Conservation (phyloP, 2,113 vertebrate species). For the Fregata magnificens region DNA sequence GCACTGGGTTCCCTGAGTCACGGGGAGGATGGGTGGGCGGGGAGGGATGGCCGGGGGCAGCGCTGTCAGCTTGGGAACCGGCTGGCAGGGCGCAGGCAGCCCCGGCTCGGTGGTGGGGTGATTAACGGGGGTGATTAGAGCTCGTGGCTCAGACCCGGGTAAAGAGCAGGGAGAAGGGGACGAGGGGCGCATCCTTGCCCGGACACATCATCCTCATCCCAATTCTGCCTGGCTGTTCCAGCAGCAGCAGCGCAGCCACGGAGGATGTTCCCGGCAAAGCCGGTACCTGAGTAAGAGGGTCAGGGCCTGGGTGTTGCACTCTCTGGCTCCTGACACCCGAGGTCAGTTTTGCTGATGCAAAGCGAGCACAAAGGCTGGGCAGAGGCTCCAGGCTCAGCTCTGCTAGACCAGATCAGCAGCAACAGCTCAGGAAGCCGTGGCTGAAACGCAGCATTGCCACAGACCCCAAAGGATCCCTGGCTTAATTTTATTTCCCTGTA, state of each 20-base stretch:
- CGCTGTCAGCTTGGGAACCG: not conserved
- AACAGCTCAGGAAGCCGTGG: fast-evolving
- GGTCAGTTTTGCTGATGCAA: not conserved
- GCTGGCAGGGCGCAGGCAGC: not conserved
- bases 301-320: not conserved
- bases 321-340: fast-evolving
- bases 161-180: not conserved
- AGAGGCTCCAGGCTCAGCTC: not conserved
- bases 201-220: not conserved
- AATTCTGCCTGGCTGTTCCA: not conserved
- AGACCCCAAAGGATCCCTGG: not conserved
- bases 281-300: not conserved
- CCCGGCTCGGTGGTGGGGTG: not conserved
- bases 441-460: not conserved
- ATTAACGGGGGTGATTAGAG: not conserved
- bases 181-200: fast-evolving
- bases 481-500: not conserved
- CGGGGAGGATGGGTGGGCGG: fast-evolving
- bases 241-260: fast-evolving
- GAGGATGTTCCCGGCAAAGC: not conserved
- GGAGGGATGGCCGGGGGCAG: not conserved
- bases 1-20: not conserved
- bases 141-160: not conserved
- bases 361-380: not conserved
- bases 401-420: not conserved